Evolutionary conservation across 2,113 vertebrate species (phyloP), one percentile per base, ranked within the genome.

Genomic region (Kryptolebias marmoratus): DNA sequence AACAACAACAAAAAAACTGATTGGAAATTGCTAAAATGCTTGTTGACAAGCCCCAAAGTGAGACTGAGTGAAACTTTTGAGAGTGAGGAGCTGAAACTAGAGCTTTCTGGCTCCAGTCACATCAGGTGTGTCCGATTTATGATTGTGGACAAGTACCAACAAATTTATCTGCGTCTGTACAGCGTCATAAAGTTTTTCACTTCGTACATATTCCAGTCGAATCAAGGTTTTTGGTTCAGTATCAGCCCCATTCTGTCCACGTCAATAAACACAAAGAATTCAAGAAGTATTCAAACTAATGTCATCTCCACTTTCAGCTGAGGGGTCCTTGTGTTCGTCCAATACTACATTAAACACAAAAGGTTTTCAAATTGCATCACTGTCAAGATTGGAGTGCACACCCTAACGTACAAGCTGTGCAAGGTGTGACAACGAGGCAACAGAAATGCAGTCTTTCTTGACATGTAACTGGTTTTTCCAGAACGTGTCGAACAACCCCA

Each of bases 401-500:
- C 36, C n/a, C 28, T 22, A 9, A 53, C 0, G 0, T 54, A 64
- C 0, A 61, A 30, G 22, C 1, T 11, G 15, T n/a, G 14, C 10
- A 42, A 75, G 56, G 68, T 67, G 81, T 71, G 80, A 32, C 59
- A 58, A 32, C 2, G 32, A 2, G 6, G 9, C 1, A 59, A n/a
- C n/a, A 78, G 56, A 55, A 90, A 89, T 87, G 83, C 45, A 72
- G 71, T 73, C n/a, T 10, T 76, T 81, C 68, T 58, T 59, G 73
- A 5, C 11, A 6, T 3, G 5, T 8, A 59, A 62, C 68, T 64
- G 39, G 79, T 52, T 68, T 1, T 54, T 64, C 73, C 39, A 32
- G 55, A 28, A 22, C 22, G 31, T 54, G 42, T 56, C 53, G 4
- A 22, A 13, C 12, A 54, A 54, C 15, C 30, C 22, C 12, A 13